Evolutionary conservation across 2,888 invertebrate genomes (phyloP), one percentile per base, ranked within the genome.

Genomic region (Erannis defoliaria): DNA sequence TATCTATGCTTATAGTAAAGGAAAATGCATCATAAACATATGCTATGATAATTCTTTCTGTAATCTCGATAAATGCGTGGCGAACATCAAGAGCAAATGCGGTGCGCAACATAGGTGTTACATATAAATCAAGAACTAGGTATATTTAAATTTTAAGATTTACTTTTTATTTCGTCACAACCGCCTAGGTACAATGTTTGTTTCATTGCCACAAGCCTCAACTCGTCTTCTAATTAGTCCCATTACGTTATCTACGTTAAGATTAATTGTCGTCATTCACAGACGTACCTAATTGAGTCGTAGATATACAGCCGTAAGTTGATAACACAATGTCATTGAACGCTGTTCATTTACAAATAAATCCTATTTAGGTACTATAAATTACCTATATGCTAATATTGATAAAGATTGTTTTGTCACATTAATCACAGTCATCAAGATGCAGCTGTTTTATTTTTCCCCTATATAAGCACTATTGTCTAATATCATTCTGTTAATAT

Each of bases 271-370:
- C 42, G 57, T 62, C 54, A n/a, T n/a, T n/a, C n/a, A n/a, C n/a
- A n/a, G n/a, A 62, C 43, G 31, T 19, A 48, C 40, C 40, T 18
- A 51, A n/a, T 51, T 5, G 51, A 29, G 53, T 49, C 35, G 42
- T 49, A 54, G 19, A 19, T 55, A 55, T 46, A 37, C 12, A 55
- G 42, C 37, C 38, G 51, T 51, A 45, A 18, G n/a, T 18, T 57
- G 81, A 83, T 83, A 81, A 75, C 75, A 71, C 70, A 77, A 74
- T 78, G 78, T 80, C 78, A 72, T 78, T 81, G 81, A 78, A 79
- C 78, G 76, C 74, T 78, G 76, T 76, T 77, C 76, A 73, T 70
- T 70, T 71, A 62, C 49, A 67, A 73, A 76, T 61, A 56, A 51
- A 51, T 51, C 38, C 21, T 57, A 62, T 62, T 49, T 72, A 66